Evolutionary conservation across 2,113 vertebrate species (phyloP).

Genomic region (Cinclus mexicanus): DNA sequence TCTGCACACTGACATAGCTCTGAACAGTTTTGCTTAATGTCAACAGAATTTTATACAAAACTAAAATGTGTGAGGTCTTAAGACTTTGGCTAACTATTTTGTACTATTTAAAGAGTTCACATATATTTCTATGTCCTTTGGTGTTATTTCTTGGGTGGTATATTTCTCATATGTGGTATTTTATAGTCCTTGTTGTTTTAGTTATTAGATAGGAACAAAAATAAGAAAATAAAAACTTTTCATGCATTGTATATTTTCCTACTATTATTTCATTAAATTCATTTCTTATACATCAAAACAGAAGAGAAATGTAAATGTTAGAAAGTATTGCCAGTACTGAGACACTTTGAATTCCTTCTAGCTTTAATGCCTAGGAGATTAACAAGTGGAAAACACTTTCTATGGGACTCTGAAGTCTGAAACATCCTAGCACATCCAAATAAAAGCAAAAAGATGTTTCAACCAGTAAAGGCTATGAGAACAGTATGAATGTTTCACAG

Average conservation of each 20-base stretch:
- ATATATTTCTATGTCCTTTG: background rate
- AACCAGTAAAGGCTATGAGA: background rate
- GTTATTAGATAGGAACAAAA: background rate
- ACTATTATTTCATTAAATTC: background rate
- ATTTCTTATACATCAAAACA: background rate
- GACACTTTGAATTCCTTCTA: background rate
- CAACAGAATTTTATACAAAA: background rate
- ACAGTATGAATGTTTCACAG: background rate
- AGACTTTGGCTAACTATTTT: background rate
- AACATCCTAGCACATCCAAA: background rate
- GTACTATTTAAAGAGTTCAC: background rate
- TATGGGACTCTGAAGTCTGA: background rate
- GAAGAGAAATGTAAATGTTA: background rate
- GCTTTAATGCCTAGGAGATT: background rate
- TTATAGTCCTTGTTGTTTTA: background rate
- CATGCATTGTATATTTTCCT: background rate
- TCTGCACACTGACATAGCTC: background rate
- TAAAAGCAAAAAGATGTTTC: background rate
- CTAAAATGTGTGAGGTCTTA: background rate
- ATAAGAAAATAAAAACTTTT: background rate
- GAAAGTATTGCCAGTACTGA: background rate
- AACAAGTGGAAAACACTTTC: background rate
- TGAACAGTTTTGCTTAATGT: background rate
- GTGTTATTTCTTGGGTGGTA: background rate
- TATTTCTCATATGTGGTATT: background rate